Base-by-base conservation (phyloP, 2,113 vertebrate species). In the Nycticorax nycticorax region DNA sequence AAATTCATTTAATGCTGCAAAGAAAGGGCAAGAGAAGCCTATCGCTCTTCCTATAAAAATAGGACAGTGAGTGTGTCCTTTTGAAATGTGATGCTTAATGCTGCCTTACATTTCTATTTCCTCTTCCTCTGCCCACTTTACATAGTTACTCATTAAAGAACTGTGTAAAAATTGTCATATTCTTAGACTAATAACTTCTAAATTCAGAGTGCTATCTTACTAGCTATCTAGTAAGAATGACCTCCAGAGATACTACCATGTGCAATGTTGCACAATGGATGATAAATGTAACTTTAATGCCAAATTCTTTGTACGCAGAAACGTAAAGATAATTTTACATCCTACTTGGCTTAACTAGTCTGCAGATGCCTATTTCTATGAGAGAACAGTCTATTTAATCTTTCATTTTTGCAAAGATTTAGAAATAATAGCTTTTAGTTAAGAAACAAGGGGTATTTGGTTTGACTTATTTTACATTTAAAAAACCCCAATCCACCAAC, bases 401-500 rank as follows among this genome's bases (percentile, higher is more conserved):
- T 57, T 68, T 62, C 11, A 7, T 28, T 12, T 50, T 62, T 52
- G 22, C 32, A 52, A 53, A 73, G 35, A 27, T 59, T 4, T 53
- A 88, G 50, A 73, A 88, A 52, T 48, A 50, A 69, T 30, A 55
- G 21, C 4, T 83, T 8, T 41, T 80, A 67, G 23, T 59, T 53
- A 71, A 57, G 52, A 30, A 23, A 72, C 60, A 63, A 32, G 2
- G 10, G 17, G 14, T 24, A 11, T 68, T 71, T 53, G 6, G 1
- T 27, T 78, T 84, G 22, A 43, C 21, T 78, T 45, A 28, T 11
- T 71, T 89, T 32, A 57, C 9, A 14, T 16, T 56, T 76, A 59
- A 8, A 1, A 14, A 60, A 78, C 48, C 24, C 3, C 6, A 15
- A 43, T 68, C 0, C 32, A 13, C 14, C 18, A 37, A 33, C 0